Percentiles rank a stretch among this genome's conserved stretches.
Evolutionary conservation across 2,113 vertebrate species (phyloP).

Genomic region (Cynocephalus volans): DNA sequence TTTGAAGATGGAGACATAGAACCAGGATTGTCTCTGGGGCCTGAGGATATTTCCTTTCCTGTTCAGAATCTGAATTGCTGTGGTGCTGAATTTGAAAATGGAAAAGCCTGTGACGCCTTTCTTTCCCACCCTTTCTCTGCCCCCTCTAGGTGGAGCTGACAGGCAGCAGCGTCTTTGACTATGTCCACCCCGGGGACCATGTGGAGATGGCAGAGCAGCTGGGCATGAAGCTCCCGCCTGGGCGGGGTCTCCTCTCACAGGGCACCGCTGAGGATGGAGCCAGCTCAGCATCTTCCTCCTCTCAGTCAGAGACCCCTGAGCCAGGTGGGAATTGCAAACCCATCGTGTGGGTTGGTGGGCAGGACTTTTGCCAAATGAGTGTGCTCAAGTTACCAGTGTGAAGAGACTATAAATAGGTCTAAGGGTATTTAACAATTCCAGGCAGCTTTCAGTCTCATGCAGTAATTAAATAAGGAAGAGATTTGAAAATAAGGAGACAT

Average conservation of each 20-base stretch:
- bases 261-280: conserved; percentile 95
- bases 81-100: conserved; percentile 42
- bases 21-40: background rate
- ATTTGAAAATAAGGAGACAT: conserved; percentile 93
- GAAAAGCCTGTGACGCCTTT: conserved; percentile 76
- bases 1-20: conserved; percentile 5
- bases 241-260: conserved; percentile 96
- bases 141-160: conserved; percentile 97
- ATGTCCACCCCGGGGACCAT: conserved; percentile 98
- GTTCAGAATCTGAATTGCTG: conserved; percentile 67
- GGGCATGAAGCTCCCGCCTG: conserved; percentile 99
- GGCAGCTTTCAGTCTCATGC: conserved; percentile 88
- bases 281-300: conserved; percentile 97
- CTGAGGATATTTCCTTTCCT: background rate
- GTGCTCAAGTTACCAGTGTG: conserved; percentile 87
- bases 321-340: conserved; percentile 94
- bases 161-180: conserved; percentile 99
- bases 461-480: conserved; percentile 92
- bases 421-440: conserved; percentile 91
- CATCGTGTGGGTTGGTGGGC: conserved; percentile 88
- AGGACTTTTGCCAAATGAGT: conserved; percentile 90
- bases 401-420: conserved; percentile 90
- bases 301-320: conserved; percentile 98
- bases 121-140: conserved; percentile 70
- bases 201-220: conserved; percentile 99